Percentiles rank a stretch among this genome's conserved stretches.
Evolutionary conservation across 2,888 invertebrate genomes (phyloP).

Genomic region (Yponomeuta malinellus): DNA sequence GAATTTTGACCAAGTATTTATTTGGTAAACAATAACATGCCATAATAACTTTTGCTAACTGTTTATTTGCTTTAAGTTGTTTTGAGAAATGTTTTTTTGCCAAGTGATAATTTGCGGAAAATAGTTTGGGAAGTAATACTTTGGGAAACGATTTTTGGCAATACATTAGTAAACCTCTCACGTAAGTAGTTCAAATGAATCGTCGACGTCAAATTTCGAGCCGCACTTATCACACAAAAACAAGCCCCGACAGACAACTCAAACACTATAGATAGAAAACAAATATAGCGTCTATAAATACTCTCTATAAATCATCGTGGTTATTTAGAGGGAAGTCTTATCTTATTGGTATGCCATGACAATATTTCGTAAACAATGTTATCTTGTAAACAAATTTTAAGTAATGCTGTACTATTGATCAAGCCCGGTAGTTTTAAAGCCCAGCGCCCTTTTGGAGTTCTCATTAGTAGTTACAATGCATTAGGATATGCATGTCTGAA

Average conservation of each 20-base stretch:
- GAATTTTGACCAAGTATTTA: too few species aligned
- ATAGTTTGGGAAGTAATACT: too few species aligned
- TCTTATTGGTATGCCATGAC: slow-evolving; percentile 44
- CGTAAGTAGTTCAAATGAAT: not conserved
- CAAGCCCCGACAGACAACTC: slow-evolving; percentile 1
- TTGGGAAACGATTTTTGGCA: too few species aligned
- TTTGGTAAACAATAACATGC: too few species aligned
- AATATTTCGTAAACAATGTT: slow-evolving; percentile 58
- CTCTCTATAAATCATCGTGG: not conserved
- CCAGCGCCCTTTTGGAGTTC: slow-evolving; percentile 28
- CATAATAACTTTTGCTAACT: too few species aligned
- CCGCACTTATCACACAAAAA: not conserved
- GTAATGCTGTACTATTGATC: slow-evolving; percentile 63
- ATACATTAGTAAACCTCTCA: too few species aligned
- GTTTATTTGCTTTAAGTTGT: too few species aligned
- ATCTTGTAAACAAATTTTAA: slow-evolving; percentile 61
- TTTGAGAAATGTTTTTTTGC: too few species aligned
- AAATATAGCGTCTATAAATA: slow-evolving; percentile 4
- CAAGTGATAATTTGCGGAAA: too few species aligned
- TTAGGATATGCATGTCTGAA: slow-evolving; percentile 27
- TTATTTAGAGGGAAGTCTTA: slow-evolving; percentile 27
- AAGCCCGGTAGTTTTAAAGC: slow-evolving; percentile 54
- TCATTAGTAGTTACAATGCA: slow-evolving; percentile 57
- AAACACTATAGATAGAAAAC: not conserved
- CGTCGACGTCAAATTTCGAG: not conserved